These are phyloP conservation scores for Mycalesis mineus DNA, from an alignment of 2,888 invertebrate genomes.

Conservation along the genomic window DNA sequence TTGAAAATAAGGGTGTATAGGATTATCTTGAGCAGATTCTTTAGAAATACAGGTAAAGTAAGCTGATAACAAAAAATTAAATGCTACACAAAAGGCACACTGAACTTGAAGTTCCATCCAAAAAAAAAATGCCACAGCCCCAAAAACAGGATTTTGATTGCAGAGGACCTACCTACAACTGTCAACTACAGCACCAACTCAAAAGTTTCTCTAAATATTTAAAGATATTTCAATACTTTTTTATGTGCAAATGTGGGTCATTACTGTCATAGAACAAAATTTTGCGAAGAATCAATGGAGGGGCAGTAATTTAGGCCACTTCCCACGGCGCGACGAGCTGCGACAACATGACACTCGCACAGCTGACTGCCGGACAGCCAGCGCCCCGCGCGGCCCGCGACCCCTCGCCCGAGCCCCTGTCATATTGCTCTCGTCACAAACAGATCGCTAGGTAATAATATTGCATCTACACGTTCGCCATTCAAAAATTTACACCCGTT, in stretches of 20 bases:
- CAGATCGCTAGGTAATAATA: constrained; percentile 48
- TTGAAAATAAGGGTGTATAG: not conserved
- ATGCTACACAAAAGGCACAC: not conserved
- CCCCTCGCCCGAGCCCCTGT: too few species aligned
- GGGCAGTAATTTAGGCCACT: constrained; percentile 64
- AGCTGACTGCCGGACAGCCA: constrained; percentile 70
- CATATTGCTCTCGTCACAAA: constrained; percentile 34
- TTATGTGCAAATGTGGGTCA: constrained; percentile 29
- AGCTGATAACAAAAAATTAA: not conserved
- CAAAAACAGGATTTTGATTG: not conserved
- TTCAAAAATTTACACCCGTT: constrained; percentile 28
- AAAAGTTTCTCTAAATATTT: constrained; percentile 19
- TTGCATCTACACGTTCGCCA: constrained; percentile 39
- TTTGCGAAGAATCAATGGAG: constrained; percentile 47
- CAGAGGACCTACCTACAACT: not conserved
- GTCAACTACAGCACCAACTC: constrained; percentile 16
- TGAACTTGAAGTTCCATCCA: not conserved
- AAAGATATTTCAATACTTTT: constrained; percentile 24
- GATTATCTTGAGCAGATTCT: not conserved
- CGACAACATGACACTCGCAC: constrained; percentile 68
- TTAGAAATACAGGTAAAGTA: not conserved
- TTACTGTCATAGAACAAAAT: constrained; percentile 35
- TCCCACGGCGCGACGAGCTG: constrained; percentile 57
- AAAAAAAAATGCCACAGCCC: not conserved
- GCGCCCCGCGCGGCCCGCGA: constrained; percentile 40